Base-by-base conservation (phyloP, 2,113 vertebrate genomes). In the Catharus fuscescens region DNA sequence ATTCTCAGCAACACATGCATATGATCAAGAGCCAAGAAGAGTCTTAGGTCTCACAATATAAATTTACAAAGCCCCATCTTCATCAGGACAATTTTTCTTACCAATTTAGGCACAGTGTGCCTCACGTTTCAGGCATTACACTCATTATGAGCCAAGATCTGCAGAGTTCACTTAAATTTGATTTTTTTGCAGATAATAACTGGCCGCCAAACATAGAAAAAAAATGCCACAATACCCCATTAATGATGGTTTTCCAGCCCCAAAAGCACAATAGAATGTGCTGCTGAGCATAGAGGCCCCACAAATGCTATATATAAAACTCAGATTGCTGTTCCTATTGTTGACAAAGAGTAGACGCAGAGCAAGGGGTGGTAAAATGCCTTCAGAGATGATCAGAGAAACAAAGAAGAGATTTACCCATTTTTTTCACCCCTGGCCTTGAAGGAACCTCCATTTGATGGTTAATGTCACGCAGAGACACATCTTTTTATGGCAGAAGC, bases 181-280 rank as follows among this genome's bases (percentile, higher is more conserved):
- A 45, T 81, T 91, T 95, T 86, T 86, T 95, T 71, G 80, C 31
- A 64, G 57, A 72, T 83, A 95, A 64, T 84, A 89, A 92, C 48
- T 54, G 81, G 47, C 82, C 88, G 40, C 23, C 29, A 32, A 45
- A 26, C 25, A 47, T 13, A 80, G 56, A 31, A 60, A 29, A 21
- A 21, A 47, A 45, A 42, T 6, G 47, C 23, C 34, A 48, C 25
- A 73, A 8, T 44, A 19, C 5, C 31, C 66, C 62, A 50, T 34
- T 87, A 85, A 76, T 15, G 12, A 70, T 85, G 76, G 65, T 69
- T 89, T 81, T 73, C 18, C 60, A 93, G 14, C 60, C 24, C 70
- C 48, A 57, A 79, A 95, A 59, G 81, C 42, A 18, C 82, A 88
- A 14, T 4, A 72, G 25, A 84, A 92, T n/a, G 10, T n/a, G 48